Base-by-base conservation (phyloP, 2,888 invertebrate genomes). In the Syritta pipiens region DNA sequence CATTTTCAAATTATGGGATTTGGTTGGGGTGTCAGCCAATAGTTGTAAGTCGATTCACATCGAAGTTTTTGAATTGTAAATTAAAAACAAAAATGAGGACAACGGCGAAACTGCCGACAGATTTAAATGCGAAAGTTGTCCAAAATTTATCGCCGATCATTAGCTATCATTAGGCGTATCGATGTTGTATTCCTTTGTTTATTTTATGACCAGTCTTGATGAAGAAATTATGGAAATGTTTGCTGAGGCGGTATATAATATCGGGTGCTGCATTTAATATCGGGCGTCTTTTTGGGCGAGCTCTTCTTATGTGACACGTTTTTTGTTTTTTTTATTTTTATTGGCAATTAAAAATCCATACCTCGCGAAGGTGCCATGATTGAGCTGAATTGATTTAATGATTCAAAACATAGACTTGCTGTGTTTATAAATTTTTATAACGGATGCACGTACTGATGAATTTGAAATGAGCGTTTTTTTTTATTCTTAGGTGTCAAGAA, bases 171-270 rank as follows among this genome's bases (percentile, higher is more conserved):
- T 71, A 71, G 53, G 46, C 37, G 46, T 28, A 46, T 22, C 17
- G 37, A 19, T 62, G 42, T 44, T 51, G 32, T 17, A n/a, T 59
- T 40, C 44, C 59, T 35, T 26, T 24, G 32, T n/a, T 4, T 42
- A 19, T 42, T 60, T 44, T 51, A 62, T 26, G 46, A 40, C 53
- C 51, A 5, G 46, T 24, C 37, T 55, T 62, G 53, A 62, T 62
- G 62, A 62, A 51, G 44, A 59, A 59, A 69, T 69, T 69, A 69
- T 69, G 53, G 53, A 71, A 71, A 71, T 71, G 49, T 9, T 20
- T 12, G 12, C 20, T 4, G 35, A 42, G 51, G 19, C 10, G 42
- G n/a, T n/a, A n/a, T n/a, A n/a, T n/a, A n/a, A n/a, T n/a, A n/a
- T n/a, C n/a, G n/a, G n/a, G n/a, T n/a, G n/a, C n/a, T n/a, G n/a